Conservation (phyloP, 2,113 vertebrate species). For the Ellobius talpinus region DNA sequence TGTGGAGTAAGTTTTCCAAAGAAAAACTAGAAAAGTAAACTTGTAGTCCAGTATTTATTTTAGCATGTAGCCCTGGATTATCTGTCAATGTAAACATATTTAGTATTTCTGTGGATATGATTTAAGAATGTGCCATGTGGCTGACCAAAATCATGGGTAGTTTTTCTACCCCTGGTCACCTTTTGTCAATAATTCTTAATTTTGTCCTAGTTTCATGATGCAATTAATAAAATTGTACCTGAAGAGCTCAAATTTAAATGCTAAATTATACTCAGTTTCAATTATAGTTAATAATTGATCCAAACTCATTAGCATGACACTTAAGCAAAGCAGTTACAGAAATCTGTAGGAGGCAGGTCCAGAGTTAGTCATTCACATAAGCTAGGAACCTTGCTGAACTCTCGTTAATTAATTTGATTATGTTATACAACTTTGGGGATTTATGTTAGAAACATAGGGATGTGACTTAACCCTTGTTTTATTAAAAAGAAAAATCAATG, state of each 20-base stretch:
- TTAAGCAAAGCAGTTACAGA: conserved; percentile 47
- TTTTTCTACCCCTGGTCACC: not conserved
- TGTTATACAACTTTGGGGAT: conserved; percentile 34
- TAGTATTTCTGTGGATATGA: not conserved
- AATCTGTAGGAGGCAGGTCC: not conserved
- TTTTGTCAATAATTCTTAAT: conserved; percentile 56
- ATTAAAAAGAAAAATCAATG: not conserved
- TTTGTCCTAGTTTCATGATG: conserved; percentile 48
- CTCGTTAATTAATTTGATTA: conserved; percentile 61
- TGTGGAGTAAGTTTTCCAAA: not conserved
- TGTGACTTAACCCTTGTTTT: conserved; percentile 20
- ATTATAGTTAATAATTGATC: conserved; percentile 70
- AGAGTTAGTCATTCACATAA: not conserved
- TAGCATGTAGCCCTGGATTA: not conserved
- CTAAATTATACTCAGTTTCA: conserved; percentile 68
- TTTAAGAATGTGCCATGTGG: not conserved
- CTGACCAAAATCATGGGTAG: not conserved
- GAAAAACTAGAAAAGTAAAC: not conserved
- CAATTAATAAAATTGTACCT: conserved; percentile 43
- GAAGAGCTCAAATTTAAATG: conserved; percentile 63
- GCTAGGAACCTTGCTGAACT: not conserved
- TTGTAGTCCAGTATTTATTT: not conserved
- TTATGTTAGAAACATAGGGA: not conserved
- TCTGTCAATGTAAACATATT: not conserved
- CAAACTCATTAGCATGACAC: conserved; percentile 54